Evolutionary conservation across 2,888 invertebrate genomes (phyloP), one percentile per base, ranked within the genome.

Genomic region (Sesia apiformis): DNA sequence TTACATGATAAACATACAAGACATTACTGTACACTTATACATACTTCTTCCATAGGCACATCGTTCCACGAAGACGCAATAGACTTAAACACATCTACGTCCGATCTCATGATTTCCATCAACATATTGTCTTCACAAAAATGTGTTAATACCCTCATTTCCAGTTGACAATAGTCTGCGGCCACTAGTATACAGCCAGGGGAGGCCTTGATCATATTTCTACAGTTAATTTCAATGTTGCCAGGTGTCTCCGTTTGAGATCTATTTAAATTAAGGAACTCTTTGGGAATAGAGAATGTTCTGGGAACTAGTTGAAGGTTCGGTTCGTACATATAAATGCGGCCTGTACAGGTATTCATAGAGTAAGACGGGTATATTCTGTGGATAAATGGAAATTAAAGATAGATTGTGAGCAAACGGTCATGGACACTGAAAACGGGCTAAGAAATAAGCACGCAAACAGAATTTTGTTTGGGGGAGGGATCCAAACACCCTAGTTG

Each of bases 101-200:
- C 81, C 0, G 91, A 90, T 51, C 84, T 88, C 92, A 95, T 93
- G 49, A 94, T 93, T 50, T 85, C 78, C 52, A 93, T 88, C 43
- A 98, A 84, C 51, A 91, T 90, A 4, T 80, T 63, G 82, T 99
- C 99, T 60, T 91, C 87, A 5, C 96, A 96, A 58, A 98, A 92
- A 84, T 98, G 98, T 23, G 98, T 96, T 65, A 99, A 86, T 57
- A 99, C 93, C 64, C 99, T 91, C 78, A 99, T 91, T 84, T 99
- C 99, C 58, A 99, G 78, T 81, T 99, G 99, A 66, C 97, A 97
- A 84, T 97, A 99, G 88, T 99, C 99, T 0, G 98, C 98, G 0
- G 98, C 95, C 51, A 99, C 80, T 55, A 99, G 85, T 51, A 94
- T 81, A 59, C 85, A 90, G 0, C 91, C 92, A 42, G 80, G 68